A percentile compares a stretch with the other conserved stretches of the same genome.
These are phyloP conservation scores for Liolophura sinensis DNA, from an alignment of 1,140 invertebrate genomes.

Conservation along the genomic window DNA sequence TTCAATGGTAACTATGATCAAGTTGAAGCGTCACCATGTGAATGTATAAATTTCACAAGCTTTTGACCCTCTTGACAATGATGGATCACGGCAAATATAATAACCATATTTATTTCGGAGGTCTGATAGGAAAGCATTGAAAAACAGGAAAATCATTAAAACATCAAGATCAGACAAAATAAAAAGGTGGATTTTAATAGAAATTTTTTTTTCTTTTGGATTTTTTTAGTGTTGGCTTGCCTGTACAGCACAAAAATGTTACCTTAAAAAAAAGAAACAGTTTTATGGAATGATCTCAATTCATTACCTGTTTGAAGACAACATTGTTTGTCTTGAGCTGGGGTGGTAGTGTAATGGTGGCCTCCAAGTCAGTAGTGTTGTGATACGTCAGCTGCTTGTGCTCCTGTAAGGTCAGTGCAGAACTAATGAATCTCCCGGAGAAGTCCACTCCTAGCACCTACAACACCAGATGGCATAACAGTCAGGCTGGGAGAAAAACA, in stretches of 20 bases:
- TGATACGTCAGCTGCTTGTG: constrained; percentile 23
- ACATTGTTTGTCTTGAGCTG: constrained; percentile 28
- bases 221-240: too few relatives aligned
- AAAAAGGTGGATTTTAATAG: too few relatives aligned
- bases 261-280: constrained; percentile 5
- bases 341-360: constrained; percentile 18
- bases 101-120: neutral
- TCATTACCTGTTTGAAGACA: constrained; percentile 50
- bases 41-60: constrained; percentile 1
- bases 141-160: too few relatives aligned
- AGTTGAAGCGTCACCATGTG: neutral
- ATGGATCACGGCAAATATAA: neutral
- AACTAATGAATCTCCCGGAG: constrained; percentile 41
- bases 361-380: constrained; percentile 14
- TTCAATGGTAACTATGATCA: neutral
- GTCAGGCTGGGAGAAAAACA: neutral
- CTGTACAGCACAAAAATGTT: too few relatives aligned
- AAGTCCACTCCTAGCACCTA: constrained; percentile 48
- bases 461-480: too few relatives aligned
- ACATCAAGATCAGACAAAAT: too few relatives aligned
- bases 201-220: too few relatives aligned
- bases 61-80: neutral
- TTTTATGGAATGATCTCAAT: neutral
- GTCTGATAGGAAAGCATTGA: neutral
- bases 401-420: constrained; percentile 37